Evolutionary conservation across 2,888 invertebrate genomes (phyloP).

Genomic region (Cephus runcator): DNA sequence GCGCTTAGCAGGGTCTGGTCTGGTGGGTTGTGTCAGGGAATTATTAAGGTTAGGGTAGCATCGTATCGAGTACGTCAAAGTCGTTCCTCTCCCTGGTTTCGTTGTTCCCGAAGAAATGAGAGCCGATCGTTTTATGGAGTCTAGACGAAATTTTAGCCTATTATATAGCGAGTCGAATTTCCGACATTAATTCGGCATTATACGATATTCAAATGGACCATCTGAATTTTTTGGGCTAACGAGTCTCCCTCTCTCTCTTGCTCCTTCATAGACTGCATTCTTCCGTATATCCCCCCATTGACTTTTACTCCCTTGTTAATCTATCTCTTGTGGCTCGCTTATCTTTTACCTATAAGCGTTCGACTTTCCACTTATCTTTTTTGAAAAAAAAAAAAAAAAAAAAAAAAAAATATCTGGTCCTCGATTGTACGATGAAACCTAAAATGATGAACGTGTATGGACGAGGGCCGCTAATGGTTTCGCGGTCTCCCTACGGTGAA

Average conservation of each 20-base stretch:
- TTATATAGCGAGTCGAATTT: slow-evolving; percentile 54
- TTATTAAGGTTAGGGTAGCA: slow-evolving; percentile 12
- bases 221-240: slow-evolving; percentile 58
- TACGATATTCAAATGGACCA: slow-evolving; percentile 63
- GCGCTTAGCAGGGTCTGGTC: slow-evolving; percentile 20
- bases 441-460: neutral
- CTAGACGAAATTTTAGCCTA: slow-evolving; percentile 24
- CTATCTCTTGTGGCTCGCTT: neutral
- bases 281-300: neutral
- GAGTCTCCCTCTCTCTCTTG: slow-evolving; percentile 39
- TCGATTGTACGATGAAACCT: neutral
- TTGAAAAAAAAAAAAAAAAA: neutral
- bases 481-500: neutral
- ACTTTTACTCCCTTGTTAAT: neutral
- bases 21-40: slow-evolving; percentile 14
- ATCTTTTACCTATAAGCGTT: neutral
- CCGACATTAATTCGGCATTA: slow-evolving; percentile 64
- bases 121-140: slow-evolving; percentile 21
- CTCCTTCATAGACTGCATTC: neutral
- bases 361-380: slow-evolving; percentile 14
- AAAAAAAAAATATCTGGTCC: neutral
- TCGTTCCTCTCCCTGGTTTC: neutral
- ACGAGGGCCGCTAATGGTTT: slow-evolving; percentile 1
- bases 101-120: neutral
- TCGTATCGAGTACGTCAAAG: neutral